phyloP scores from a whole-genome alignment of 2,888 invertebrate species.

The Xylota sylvarum region DNA sequence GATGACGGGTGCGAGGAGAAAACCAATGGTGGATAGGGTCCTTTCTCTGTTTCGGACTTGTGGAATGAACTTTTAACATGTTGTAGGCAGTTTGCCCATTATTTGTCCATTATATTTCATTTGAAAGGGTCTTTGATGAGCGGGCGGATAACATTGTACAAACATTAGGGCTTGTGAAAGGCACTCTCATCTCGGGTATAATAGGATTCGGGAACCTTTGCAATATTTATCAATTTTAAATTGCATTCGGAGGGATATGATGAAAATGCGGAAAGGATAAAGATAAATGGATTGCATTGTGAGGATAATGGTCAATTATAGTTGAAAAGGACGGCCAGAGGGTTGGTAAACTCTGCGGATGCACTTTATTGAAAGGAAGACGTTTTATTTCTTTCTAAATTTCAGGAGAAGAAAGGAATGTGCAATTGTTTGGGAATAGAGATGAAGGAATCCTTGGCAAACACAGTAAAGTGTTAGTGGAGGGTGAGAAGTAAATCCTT shows the following conservation, averaged over 20 bases:
- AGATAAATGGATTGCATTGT: conserved; percentile 69
- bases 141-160: conserved; percentile 67
- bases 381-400: conserved; percentile 3
- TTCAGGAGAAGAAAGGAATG: background rate
- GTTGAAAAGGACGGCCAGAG: conserved; percentile 41
- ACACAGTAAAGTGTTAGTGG: background rate
- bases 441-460: background rate
- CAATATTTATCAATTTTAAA: conserved; percentile 76
- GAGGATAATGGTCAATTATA: conserved; percentile 70
- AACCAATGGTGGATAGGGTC: conserved; percentile 22
- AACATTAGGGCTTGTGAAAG: conserved; percentile 72
- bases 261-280: conserved; percentile 56
- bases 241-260: conserved; percentile 60
- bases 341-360: conserved; percentile 53
- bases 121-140: conserved; percentile 73
- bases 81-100: conserved; percentile 77
- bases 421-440: background rate
- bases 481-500: too few relatives aligned
- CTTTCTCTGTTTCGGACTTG: conserved; percentile 57
- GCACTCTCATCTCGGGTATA: conserved; percentile 66
- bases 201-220: conserved; percentile 54
- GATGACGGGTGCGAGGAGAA: conserved; percentile 6
- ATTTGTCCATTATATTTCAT: conserved; percentile 75
- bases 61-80: conserved; percentile 65
- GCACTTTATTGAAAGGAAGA: conserved; percentile 54